Conservation (phyloP, 64 coral and sea anemone genomes). For the Exaiptasia diaphana region DNA sequence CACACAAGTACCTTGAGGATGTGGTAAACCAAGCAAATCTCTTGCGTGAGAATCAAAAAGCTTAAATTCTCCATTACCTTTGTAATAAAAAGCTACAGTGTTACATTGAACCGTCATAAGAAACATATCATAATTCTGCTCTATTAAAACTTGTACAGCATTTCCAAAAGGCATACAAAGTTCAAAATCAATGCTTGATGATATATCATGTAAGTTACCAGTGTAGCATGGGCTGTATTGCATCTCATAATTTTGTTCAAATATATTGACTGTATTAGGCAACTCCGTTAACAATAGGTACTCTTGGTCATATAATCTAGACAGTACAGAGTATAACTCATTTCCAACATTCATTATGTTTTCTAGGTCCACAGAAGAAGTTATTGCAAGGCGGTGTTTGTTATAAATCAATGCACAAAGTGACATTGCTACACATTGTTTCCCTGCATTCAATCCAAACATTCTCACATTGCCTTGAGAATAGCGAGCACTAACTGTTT, state of each 20-base stretch:
- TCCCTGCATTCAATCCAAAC: conserved; percentile 39
- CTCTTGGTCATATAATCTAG: conserved; percentile 17
- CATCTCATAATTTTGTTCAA: conserved; percentile 30
- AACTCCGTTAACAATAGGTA: conserved; percentile 58
- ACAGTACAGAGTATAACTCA: conserved; percentile 51
- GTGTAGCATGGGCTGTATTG: conserved; percentile 59
- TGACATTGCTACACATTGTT: conserved; percentile 33
- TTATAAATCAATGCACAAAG: conserved; percentile 52
- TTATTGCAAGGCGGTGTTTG: conserved; percentile 15
- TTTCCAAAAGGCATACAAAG: conserved; percentile 16
- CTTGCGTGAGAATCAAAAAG: conserved; percentile 52
- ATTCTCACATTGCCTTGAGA: conserved; percentile 28
- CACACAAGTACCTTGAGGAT: conserved; percentile 7
- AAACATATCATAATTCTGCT: conserved; percentile 12
- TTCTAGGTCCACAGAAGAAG: neutral
- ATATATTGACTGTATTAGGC: conserved; percentile 27
- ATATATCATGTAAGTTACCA: conserved; percentile 36
- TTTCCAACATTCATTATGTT: conserved; percentile 50
- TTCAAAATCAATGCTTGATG: neutral
- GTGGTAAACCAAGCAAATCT: conserved; percentile 25
- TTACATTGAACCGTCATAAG: conserved; percentile 49
- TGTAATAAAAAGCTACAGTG: conserved; percentile 47
- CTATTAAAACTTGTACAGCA: conserved; percentile 44
- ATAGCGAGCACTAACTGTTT: conserved; percentile 19
- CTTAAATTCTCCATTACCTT: conserved; percentile 39